Evolutionary conservation across 2,113 vertebrate species (phyloP), one percentile per base, ranked within the genome.

Genomic region (Lynx canadensis): DNA sequence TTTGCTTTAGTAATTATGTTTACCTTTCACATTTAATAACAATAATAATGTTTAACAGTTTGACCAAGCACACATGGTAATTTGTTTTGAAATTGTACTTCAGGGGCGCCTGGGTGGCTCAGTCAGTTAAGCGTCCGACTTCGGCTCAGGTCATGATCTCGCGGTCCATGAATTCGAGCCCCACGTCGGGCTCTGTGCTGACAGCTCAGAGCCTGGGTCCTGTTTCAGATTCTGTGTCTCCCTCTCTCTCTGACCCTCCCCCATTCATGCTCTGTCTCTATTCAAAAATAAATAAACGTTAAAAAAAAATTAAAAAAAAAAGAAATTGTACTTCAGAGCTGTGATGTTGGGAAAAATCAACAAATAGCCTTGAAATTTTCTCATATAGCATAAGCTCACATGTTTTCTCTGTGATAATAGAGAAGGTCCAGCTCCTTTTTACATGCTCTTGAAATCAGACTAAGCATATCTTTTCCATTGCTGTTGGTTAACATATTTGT

Each of bases 11-110:
- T 93, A 90, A 78, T 96, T 97, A 68, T 86, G 15, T 92, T 85
- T 95, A 31, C 94, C 15, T 93, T 96, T 0, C 65, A 21, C 90
- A 69, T 96, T 41, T 85, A 16, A 65, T 96, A 95, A 48, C 63
- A 92, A 7, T 90, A 45, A 79, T 86, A 91, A 45, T 81, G 38
- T 57, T 4, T 78, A 93, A 90, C n/a, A 74, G 23, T 96, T 97
- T 94, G 68, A 66, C 50, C 21, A 91, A 86, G 31, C 87, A 87
- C 27, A 78, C 4, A 14, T 60, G 25, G 14, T 95, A 92, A 84
- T 92, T 94, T 92, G 74, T 94, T 97, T 97, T 96, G 63, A 93
- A 94, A 95, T 69, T 97, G 7, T 95, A 71, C 29, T 81, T 95
- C 9, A 88, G 60, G 45, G 45, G 45, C 7, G 7, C 45, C 45